Evolutionary conservation across 2,113 vertebrate species (phyloP).

Genomic region (Pomatostomus ruficeps): DNA sequence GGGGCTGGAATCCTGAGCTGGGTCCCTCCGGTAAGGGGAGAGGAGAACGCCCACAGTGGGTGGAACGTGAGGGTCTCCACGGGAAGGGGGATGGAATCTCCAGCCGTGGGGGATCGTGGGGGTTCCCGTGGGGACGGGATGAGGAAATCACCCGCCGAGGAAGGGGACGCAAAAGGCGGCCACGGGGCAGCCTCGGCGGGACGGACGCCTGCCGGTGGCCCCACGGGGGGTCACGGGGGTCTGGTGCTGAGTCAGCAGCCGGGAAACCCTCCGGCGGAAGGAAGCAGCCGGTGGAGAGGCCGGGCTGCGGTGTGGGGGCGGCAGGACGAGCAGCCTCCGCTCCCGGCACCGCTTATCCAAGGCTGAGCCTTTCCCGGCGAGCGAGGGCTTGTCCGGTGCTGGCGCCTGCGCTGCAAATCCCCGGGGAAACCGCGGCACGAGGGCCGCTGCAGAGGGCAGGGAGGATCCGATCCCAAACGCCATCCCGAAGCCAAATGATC

Average conservation of each 20-base stretch:
- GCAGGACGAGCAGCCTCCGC: background rate
- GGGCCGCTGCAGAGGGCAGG: background rate
- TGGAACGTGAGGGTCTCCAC: rapidly evolving
- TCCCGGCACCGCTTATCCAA: background rate
- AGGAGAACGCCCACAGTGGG: rapidly evolving
- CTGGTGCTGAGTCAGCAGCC: background rate
- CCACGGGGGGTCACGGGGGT: background rate
- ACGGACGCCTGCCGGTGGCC: background rate
- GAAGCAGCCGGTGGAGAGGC: slow-evolving; percentile 6
- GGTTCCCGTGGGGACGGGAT: background rate
- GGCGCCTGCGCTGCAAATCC: background rate
- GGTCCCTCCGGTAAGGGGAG: background rate
- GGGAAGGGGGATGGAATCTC: background rate
- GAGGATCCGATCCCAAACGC: background rate
- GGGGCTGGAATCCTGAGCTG: background rate
- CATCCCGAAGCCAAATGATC: rapidly evolving
- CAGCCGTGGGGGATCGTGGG: background rate
- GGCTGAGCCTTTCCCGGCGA: background rate
- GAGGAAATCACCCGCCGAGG: background rate
- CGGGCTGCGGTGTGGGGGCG: background rate
- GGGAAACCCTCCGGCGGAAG: background rate
- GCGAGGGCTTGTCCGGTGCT: rapidly evolving
- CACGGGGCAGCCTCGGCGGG: rapidly evolving
- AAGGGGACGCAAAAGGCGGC: rapidly evolving
- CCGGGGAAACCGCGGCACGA: background rate